Conservation (phyloP, 2,797 vertebrate species). For the Notamacropus eugenii region DNA sequence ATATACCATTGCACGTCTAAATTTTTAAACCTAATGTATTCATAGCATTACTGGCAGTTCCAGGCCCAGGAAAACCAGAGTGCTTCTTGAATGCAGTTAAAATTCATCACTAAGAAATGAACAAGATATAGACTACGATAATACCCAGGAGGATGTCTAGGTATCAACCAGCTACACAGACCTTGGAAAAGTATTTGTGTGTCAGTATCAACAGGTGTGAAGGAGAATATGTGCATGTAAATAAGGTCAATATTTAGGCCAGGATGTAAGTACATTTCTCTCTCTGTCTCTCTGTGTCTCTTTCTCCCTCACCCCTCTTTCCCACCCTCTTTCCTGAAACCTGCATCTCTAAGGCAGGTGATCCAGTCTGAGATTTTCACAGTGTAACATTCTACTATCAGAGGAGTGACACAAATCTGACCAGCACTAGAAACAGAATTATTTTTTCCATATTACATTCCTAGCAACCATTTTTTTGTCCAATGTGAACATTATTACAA, state of each 20-base stretch:
- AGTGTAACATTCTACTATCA: not conserved
- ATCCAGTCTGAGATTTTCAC: not conserved
- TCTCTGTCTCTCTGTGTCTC: not conserved
- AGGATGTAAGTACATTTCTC: not conserved
- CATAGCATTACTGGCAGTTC: not conserved
- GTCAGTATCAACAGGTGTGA: not conserved
- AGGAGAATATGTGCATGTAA: not conserved
- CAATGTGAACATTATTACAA: not conserved
- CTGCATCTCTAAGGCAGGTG: not conserved
- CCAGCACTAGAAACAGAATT: constrained; percentile 17
- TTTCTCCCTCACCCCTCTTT: not conserved
- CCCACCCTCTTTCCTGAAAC: not conserved
- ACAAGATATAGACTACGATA: not conserved
- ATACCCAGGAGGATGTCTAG: not conserved
- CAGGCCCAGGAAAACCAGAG: not conserved
- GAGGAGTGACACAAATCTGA: not conserved
- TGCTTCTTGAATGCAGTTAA: not conserved
- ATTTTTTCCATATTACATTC: not conserved
- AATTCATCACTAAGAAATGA: not conserved
- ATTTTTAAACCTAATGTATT: not conserved
- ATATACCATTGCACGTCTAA: not conserved
- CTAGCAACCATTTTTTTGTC: not conserved
- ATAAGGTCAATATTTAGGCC: not conserved
- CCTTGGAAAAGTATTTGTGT: not conserved
- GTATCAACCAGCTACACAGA: not conserved